Conservation (phyloP, 1,140 invertebrate genomes). For the Macrobrachium nipponense region DNA sequence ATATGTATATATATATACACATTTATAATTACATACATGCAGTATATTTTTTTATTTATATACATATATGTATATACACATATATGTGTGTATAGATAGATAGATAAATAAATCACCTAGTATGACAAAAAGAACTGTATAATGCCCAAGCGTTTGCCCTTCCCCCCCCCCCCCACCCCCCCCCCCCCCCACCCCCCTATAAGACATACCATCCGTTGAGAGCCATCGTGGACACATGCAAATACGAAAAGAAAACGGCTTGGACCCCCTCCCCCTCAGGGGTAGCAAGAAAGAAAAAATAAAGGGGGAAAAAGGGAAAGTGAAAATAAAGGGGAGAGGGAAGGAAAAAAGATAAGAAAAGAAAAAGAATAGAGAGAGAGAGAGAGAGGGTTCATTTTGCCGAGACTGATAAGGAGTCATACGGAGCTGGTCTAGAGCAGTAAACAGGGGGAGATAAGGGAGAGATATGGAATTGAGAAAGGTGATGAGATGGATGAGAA, state of each 20-base stretch:
- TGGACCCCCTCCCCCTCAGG: too few relatives aligned
- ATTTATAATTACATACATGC: neutral
- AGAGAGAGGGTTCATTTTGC: neutral
- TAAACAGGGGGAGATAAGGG: neutral
- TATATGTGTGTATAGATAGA: slow-evolving; percentile 6
- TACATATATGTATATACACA: slow-evolving; percentile 25
- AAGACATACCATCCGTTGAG: too few relatives aligned
- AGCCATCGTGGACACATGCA: neutral
- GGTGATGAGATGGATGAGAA: neutral
- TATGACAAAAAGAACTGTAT: neutral
- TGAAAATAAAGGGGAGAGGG: neutral
- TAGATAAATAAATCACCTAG: neutral
- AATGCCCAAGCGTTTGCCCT: too few relatives aligned
- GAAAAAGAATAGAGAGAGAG: neutral
- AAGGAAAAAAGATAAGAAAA: neutral
- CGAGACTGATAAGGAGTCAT: neutral
- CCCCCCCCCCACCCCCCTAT: too few relatives aligned
- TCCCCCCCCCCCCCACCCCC: too few relatives aligned
- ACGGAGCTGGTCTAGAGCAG: neutral
- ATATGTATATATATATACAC: slow-evolving; percentile 15
- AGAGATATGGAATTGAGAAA: neutral
- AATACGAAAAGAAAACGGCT: neutral
- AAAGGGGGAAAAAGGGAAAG: neutral
- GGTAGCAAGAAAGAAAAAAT: neutral
- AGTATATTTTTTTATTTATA: slow-evolving; percentile 11